Evolutionary conservation across 2,888 invertebrate genomes (phyloP).

Genomic region (Trissoscelio sp.): DNA sequence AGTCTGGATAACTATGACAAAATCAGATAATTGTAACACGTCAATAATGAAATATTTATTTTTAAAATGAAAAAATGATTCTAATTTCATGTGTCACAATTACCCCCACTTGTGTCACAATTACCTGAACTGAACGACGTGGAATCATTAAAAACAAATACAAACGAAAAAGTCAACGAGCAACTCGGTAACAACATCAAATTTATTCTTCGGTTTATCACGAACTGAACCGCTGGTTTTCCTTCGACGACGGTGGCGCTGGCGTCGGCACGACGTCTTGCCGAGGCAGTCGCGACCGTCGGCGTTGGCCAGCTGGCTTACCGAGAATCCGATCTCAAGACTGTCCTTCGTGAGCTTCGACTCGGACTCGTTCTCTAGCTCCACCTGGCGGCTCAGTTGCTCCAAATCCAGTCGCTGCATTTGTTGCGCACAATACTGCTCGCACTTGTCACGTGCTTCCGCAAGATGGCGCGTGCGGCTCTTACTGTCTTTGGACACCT

Average conservation of each 20-base stretch:
- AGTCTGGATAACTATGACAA: too few relatives aligned
- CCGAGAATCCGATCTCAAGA: slow-evolving; percentile 51
- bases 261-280: slow-evolving; percentile 21
- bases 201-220: slow-evolving; percentile 76
- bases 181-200: slow-evolving; percentile 78
- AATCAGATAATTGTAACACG: too few relatives aligned
- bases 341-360: slow-evolving; percentile 53
- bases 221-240: slow-evolving; percentile 75
- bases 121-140: too few relatives aligned
- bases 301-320: slow-evolving; percentile 45
- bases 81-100: too few relatives aligned
- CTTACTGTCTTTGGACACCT: neutral
- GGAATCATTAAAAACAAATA: slow-evolving; percentile 77
- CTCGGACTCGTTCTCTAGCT: slow-evolving; percentile 44
- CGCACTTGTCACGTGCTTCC: slow-evolving; percentile 40
- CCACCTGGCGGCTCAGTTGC: neutral
- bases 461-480: neutral
- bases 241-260: slow-evolving; percentile 70
- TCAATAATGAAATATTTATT: too few relatives aligned
- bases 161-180: slow-evolving; percentile 79
- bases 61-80: too few relatives aligned
- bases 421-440: slow-evolving; percentile 19
- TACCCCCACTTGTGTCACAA: too few relatives aligned
- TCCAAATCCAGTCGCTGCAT: neutral
- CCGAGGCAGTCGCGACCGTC: slow-evolving; percentile 75